Percentiles rank a stretch among this genome's conserved stretches.
Conservation (phyloP, 2,797 vertebrate species). For the Siniperca obscura region DNA sequence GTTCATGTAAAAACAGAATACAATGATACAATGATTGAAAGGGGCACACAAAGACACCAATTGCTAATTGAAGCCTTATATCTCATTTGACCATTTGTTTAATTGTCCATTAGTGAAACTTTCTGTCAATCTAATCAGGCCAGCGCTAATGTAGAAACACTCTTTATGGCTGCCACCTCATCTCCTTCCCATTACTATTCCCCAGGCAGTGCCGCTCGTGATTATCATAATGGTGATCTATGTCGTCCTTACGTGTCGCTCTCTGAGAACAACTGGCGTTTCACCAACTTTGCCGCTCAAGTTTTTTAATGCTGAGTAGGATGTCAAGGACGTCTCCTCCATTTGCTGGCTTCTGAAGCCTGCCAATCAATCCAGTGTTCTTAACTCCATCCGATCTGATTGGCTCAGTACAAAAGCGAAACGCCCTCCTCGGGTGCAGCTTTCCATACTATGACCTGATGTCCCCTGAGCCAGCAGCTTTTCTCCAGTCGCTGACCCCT, state of each 20-base stretch:
- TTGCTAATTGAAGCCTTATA: constrained; percentile 75
- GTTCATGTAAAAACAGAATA: constrained; percentile 39
- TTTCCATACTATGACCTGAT: constrained; percentile 48
- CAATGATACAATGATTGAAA: constrained; percentile 56
- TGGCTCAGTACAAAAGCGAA: constrained; percentile 49
- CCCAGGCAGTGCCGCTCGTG: constrained; percentile 73
- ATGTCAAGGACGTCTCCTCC: constrained; percentile 74
- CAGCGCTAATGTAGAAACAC: constrained; percentile 75
- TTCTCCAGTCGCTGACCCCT: constrained; percentile 53
- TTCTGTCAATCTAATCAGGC: constrained; percentile 81
- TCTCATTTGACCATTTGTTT: constrained; percentile 81
- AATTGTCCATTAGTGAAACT: constrained; percentile 82
- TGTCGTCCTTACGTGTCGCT: constrained; percentile 81
- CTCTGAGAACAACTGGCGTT: constrained; percentile 75
- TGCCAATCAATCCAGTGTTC: constrained; percentile 74
- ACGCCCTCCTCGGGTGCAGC: constrained; percentile 30
- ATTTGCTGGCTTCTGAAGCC: constrained; percentile 68
- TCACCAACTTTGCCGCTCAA: constrained; percentile 75
- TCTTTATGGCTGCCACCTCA: constrained; percentile 80
- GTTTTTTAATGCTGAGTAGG: constrained; percentile 72
- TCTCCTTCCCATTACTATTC: constrained; percentile 83
- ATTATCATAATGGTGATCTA: constrained; percentile 84
- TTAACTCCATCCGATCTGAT: constrained; percentile 57
- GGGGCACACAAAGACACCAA: constrained; percentile 59
- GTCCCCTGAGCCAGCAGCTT: constrained; percentile 77